A percentile compares a stretch with the other conserved stretches of the same genome.
Evolutionary conservation across 2,113 vertebrate genomes (phyloP).

Genomic region (Elanoides forficatus): DNA sequence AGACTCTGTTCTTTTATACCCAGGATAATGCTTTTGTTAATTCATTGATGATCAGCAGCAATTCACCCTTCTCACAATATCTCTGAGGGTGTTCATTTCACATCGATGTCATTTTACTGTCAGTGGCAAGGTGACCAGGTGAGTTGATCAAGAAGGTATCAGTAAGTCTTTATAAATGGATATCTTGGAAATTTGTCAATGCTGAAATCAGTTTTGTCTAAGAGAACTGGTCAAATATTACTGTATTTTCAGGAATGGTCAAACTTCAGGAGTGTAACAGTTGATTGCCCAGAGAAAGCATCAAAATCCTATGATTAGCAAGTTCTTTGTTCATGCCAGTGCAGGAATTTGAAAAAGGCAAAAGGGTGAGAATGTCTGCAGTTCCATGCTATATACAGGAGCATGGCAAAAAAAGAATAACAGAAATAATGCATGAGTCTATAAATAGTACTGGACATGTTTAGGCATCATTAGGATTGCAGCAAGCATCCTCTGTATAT

Average conservation of each 20-base stretch:
- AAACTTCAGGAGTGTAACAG: not conserved
- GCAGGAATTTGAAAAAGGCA: not conserved
- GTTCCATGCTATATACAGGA: not conserved
- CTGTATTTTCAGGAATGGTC: not conserved
- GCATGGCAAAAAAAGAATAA: not conserved
- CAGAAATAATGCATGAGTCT: not conserved
- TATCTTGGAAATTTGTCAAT: not conserved
- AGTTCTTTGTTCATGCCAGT: not conserved
- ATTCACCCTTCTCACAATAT: not conserved
- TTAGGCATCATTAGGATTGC: not conserved
- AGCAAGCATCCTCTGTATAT: not conserved
- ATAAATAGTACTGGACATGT: not conserved
- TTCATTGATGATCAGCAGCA: not conserved
- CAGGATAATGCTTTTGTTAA: constrained; percentile 44
- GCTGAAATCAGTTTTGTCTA: not conserved
- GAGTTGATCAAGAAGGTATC: not conserved
- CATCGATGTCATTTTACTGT: not conserved
- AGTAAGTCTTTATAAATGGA: not conserved
- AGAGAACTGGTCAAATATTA: not conserved
- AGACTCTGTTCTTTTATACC: constrained; percentile 10
- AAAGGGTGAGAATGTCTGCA: not conserved
- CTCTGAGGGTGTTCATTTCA: not conserved
- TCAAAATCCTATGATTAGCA: not conserved
- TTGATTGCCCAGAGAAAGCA: not conserved
- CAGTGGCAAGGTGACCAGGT: not conserved